phyloP scores from a whole-genome alignment of 2,888 invertebrate species.

The Mesorhabditis spiculigera region DNA sequence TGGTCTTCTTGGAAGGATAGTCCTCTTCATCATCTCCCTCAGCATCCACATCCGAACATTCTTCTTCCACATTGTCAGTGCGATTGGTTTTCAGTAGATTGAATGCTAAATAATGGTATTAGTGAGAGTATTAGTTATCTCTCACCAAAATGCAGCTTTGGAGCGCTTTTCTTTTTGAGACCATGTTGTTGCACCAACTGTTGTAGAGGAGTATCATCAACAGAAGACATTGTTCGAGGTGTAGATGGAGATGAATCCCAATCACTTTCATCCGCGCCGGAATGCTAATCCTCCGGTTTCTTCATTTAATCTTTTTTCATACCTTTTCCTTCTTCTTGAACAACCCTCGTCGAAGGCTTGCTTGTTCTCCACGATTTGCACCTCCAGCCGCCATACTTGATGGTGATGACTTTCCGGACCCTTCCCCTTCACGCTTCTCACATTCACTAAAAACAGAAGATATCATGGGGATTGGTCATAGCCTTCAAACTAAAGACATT shows the following conservation, averaged over 20 bases:
- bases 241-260: constrained; percentile 55
- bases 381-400: constrained; percentile 13
- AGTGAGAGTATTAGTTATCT: neutral
- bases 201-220: constrained; percentile 34
- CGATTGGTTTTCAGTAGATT: constrained; percentile 50
- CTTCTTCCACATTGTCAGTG: constrained; percentile 56
- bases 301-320: neutral
- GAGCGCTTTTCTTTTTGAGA: constrained; percentile 60
- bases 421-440: constrained; percentile 23
- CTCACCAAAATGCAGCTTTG: constrained; percentile 61
- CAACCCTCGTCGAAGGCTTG: constrained; percentile 49
- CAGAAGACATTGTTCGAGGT: constrained; percentile 46
- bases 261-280: constrained; percentile 40
- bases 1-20: neutral
- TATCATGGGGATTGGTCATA: no score
- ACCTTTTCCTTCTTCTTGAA: constrained; percentile 53
- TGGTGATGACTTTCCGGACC: constrained; percentile 26
- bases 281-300: neutral
- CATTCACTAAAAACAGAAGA: neutral
- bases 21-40: constrained; percentile 9
- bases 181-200: constrained; percentile 13
- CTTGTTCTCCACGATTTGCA: constrained; percentile 35
- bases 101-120: constrained; percentile 38
- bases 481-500: no score
- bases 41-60: constrained; percentile 54